These are phyloP conservation scores for Plodia interpunctella DNA, from an alignment of 1,140 invertebrate genomes.

Conservation along the genomic window DNA sequence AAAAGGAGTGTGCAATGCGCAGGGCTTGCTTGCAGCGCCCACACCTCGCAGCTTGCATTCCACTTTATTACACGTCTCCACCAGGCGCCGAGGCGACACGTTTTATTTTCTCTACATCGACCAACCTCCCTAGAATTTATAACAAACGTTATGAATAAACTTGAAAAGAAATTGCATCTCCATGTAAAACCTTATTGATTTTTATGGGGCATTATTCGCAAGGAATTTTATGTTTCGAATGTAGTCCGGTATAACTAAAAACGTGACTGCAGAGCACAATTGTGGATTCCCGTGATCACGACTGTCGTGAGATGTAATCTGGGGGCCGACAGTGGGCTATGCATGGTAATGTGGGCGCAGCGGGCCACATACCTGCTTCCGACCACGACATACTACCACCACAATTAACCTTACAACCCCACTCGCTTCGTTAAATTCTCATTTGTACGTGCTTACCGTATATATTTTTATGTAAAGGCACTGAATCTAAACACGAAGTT, in stretches of 20 bases:
- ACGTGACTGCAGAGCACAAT: slow-evolving; percentile 52
- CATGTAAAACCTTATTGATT: slow-evolving; percentile 36
- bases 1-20: slow-evolving; percentile 20
- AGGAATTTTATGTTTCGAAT: slow-evolving; percentile 24
- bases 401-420: slow-evolving; percentile 42
- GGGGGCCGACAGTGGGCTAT: slow-evolving; percentile 21
- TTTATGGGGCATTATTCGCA: slow-evolving; percentile 38
- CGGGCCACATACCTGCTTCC: slow-evolving; percentile 12
- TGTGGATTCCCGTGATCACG: slow-evolving; percentile 49
- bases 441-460: not conserved
- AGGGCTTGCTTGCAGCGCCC: slow-evolving; percentile 20
- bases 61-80: slow-evolving; percentile 28
- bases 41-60: slow-evolving; percentile 36
- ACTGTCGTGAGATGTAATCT: slow-evolving; percentile 42
- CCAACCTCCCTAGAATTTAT: slow-evolving; percentile 13
- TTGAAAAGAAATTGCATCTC: slow-evolving; percentile 32
- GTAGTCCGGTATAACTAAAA: slow-evolving; percentile 46
- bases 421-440: slow-evolving; percentile 21
- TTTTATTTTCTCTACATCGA: slow-evolving; percentile 26
- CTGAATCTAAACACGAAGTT: too few species aligned
- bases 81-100: slow-evolving; percentile 15
- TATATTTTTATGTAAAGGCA: too few species aligned
- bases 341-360: slow-evolving; percentile 33
- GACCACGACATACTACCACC: slow-evolving; percentile 27
- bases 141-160: slow-evolving; percentile 24